phyloP scores from a whole-genome alignment of 2,797 vertebrate genomes.

The Moxostoma hubbsi region DNA sequence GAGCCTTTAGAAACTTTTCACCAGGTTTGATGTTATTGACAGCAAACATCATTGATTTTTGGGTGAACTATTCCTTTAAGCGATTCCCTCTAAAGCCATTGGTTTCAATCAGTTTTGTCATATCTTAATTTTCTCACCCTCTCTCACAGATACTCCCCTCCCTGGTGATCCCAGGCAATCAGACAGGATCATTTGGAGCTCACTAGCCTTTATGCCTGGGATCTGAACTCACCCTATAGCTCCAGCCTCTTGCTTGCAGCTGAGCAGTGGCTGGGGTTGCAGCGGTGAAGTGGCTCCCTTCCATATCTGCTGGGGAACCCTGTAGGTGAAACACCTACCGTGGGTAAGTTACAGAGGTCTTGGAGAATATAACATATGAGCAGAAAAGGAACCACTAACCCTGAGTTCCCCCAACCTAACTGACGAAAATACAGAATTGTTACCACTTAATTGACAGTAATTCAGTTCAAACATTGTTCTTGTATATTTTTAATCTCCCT shows the following conservation, averaged over 20 bases:
- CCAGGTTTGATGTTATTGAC: neutral
- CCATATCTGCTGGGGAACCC: slow-evolving; percentile 68
- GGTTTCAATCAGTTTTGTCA: neutral
- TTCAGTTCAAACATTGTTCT: neutral
- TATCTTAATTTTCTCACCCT: slow-evolving; percentile 32
- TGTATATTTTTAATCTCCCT: neutral
- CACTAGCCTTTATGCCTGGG: slow-evolving; percentile 69
- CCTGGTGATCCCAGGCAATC: slow-evolving; percentile 60
- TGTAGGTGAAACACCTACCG: slow-evolving; percentile 73
- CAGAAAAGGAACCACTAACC: slow-evolving; percentile 48
- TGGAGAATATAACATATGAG: slow-evolving; percentile 59
- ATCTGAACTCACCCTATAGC: slow-evolving; percentile 74
- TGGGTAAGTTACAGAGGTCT: slow-evolving; percentile 68
- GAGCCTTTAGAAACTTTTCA: too few relatives aligned
- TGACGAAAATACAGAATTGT: neutral
- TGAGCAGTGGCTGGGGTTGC: slow-evolving; percentile 63
- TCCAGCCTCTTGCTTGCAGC: slow-evolving; percentile 72
- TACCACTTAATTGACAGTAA: neutral
- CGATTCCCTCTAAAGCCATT: neutral
- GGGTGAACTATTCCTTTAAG: neutral
- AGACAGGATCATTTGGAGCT: slow-evolving; percentile 69
- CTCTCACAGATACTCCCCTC: slow-evolving; percentile 55
- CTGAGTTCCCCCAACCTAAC: slow-evolving; percentile 14
- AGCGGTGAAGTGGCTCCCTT: slow-evolving; percentile 63
- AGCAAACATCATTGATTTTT: neutral